Evolutionary conservation across 2,113 vertebrate genomes (phyloP).

Genomic region (Alouatta palliata): DNA sequence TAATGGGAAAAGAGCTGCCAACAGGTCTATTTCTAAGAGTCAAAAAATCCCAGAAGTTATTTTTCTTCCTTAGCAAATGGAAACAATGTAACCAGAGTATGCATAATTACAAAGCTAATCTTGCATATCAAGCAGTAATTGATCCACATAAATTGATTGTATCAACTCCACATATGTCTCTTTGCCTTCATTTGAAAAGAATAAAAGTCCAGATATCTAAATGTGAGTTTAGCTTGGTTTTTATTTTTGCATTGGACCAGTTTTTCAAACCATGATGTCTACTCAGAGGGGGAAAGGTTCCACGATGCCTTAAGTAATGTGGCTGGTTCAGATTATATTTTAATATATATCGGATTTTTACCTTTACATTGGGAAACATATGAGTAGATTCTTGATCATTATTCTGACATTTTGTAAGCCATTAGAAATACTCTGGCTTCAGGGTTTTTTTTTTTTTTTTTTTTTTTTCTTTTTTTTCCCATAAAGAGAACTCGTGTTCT

Average conservation of each 20-base stretch:
- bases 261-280: not conserved
- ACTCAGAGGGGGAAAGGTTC: not conserved
- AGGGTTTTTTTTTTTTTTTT: not conserved
- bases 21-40: not conserved
- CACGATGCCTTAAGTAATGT: not conserved
- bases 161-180: not conserved
- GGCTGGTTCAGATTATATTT: not conserved
- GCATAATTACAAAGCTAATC: not conserved
- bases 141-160: not conserved
- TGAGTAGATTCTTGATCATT: constrained; percentile 39
- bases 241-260: not conserved
- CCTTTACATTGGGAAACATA: constrained; percentile 23
- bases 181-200: constrained; percentile 43
- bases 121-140: not conserved
- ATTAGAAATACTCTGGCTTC: constrained; percentile 41
- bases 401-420: constrained; percentile 52
- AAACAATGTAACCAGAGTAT: not conserved
- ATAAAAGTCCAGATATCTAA: not conserved
- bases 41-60: not conserved
- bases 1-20: not conserved
- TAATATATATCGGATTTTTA: constrained; percentile 53
- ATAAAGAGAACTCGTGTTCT: constrained; percentile 30
- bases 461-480: not conserved
- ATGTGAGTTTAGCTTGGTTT: not conserved
- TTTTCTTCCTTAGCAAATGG: not conserved